Evolutionary conservation across 1,140 invertebrate species (phyloP).

Genomic region (Drosophila insularis): DNA sequence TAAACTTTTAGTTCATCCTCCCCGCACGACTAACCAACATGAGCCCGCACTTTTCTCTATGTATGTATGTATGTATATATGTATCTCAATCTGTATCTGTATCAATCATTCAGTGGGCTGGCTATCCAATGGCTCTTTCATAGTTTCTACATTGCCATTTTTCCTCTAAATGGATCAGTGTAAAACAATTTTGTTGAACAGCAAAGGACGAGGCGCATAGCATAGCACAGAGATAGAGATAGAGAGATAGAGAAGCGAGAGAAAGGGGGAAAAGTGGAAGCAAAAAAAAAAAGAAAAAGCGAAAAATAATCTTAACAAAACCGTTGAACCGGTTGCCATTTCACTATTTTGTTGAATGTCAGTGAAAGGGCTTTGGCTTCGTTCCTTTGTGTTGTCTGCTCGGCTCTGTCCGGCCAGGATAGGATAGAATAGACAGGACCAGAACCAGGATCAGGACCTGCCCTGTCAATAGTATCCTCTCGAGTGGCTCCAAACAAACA

Average conservation of each 20-base stretch:
- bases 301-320: constrained; percentile 18
- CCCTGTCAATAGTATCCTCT: constrained; percentile 47
- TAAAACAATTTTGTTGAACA: constrained; percentile 18
- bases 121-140: background rate
- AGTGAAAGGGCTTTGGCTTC: constrained; percentile 6
- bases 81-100: constrained; percentile 6
- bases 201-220: background rate
- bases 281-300: background rate
- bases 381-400: constrained; percentile 9
- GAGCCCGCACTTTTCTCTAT: constrained; percentile 5
- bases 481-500: constrained; percentile 51
- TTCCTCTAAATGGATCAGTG: constrained; percentile 16
- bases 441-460: constrained; percentile 9
- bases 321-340: constrained; percentile 17
- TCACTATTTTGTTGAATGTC: constrained; percentile 12
- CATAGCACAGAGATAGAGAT: background rate
- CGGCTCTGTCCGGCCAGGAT: background rate
- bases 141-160: background rate
- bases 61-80: background rate
- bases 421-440: too few species aligned
- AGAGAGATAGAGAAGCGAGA: background rate
- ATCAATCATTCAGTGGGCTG: constrained; percentile 12
- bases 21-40: background rate
- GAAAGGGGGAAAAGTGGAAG: background rate
- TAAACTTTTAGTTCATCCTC: background rate